Conservation (phyloP, 2,888 invertebrate genomes). For the Watsonalla cultraria region DNA sequence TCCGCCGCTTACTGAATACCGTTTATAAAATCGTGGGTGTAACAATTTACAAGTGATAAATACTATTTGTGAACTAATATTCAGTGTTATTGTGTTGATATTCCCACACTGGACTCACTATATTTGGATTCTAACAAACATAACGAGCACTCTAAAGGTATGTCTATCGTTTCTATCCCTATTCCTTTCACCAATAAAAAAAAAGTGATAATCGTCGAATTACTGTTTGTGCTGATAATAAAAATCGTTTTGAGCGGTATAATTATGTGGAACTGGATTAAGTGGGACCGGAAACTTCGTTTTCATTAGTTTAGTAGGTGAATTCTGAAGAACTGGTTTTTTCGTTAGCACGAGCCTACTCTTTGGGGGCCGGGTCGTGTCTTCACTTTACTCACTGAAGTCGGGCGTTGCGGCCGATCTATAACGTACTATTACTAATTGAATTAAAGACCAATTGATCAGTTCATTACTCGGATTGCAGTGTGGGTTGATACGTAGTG, state of each 20-base stretch:
- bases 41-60: constrained; percentile 51
- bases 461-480: too few relatives aligned
- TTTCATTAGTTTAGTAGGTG: constrained; percentile 66
- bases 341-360: constrained; percentile 42
- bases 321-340: constrained; percentile 60
- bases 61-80: constrained; percentile 56
- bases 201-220: constrained; percentile 45
- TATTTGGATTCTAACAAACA: constrained; percentile 34
- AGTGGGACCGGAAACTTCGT: constrained; percentile 43
- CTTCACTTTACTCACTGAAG: constrained; percentile 53
- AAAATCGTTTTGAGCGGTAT: neutral
- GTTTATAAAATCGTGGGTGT: constrained; percentile 49
- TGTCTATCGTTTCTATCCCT: constrained; percentile 29
- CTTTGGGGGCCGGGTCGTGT: constrained; percentile 44
- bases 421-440: constrained; percentile 39
- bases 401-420: constrained; percentile 20
- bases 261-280: constrained; percentile 12
- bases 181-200: constrained; percentile 69
- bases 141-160: constrained; percentile 58
- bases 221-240: constrained; percentile 9
- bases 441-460: constrained; percentile 39
- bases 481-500: too few relatives aligned
- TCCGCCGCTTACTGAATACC: constrained; percentile 61
- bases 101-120: constrained; percentile 30
- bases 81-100: constrained; percentile 47